Base-by-base conservation (phyloP, 2,888 invertebrate species). In the Plusia festucae region DNA sequence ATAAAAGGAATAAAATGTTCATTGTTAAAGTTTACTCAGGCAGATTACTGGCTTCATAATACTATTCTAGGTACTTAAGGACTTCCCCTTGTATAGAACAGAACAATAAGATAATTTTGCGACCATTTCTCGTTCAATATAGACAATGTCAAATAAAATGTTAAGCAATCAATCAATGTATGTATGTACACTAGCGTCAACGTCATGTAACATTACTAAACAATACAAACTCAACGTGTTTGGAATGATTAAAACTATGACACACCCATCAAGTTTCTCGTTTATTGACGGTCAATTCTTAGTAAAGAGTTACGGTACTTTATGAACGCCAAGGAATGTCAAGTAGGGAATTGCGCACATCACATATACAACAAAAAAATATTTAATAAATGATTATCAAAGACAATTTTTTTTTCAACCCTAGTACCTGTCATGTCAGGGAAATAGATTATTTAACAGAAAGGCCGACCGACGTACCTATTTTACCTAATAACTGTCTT, bases 201-300 rank as follows among this genome's bases (percentile, higher is more conserved):
- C 8, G 0, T 46, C 18, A 18, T 18, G 46, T 46, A 18, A 61
- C 15, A 51, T 51, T 53, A 44, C 30, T 16, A 18, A 53, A 22
- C 9, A 18, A 18, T 46, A 16, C 18, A 46, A 46, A 18, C 46
- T 4, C 18, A 9, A 16, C 65, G 16, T 52, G 51, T 24, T 20
- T 24, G 0, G 15, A 74, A 62, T 69, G 70, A 20, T 63, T 16
- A 11, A 69, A 55, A 51, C 27, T 15, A 18, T 44, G 24, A 59
- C 53, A 76, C 46, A 60, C 52, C 71, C 76, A 73, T 62, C 22
- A 76, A 52, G 72, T 62, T 53, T 66, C 56, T 15, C 72, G 34
- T 54, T 62, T 60, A 66, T 44, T 71, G 53, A 62, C 79, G 59
- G 57, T 67, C 66, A 59, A 71, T 76, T 59, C 76, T 40, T 3